Evolutionary conservation across 2,113 vertebrate genomes (phyloP), one percentile per base, ranked within the genome.

Genomic region (Pipa parva): DNA sequence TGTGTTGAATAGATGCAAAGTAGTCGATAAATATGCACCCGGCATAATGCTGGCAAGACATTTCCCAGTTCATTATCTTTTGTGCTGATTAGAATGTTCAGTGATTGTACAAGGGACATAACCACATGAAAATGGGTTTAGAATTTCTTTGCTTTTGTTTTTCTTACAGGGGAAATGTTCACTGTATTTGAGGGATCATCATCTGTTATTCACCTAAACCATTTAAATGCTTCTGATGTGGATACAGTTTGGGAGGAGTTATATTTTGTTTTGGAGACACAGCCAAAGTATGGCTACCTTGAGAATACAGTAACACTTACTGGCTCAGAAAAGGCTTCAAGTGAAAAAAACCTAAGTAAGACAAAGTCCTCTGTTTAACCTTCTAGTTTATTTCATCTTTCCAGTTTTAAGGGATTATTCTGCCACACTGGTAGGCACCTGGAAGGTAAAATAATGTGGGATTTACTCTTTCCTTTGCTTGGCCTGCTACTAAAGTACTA

Each of bases 271-370:
- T 76, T 89, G 74, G 85, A 92, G 59, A 75, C 68, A 25, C 76
- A 57, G 0, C 81, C 78, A 25, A 74, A 80, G 7, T 75, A 83
- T 0, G 80, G 80, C 27, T 89, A 86, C 71, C 73, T 88, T 70
- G 85, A 88, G 74, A 92, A 89, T 76, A 80, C 70, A n/a, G 77
- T 87, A 76, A 84, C 77, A 0, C 63, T 76, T 2, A 76, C 78
- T 0, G 86, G 82, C 7, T 87, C 78, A 0, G 73, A 91, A 79
- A 90, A 89, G 63, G 87, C 84, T 73, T 84, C 69, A 51, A 79
- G 76, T 4, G 87, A 86, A 22, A 74, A 76, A 24, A 61, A 72
- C 68, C 73, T 81, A 4, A 84, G 88, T 91, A 45, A 75, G 54
- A 29, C 74, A 73, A 46, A 71, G 63, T 42, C 21, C 66, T 69